A percentile compares a stretch with the other conserved stretches of the same genome.
phyloP scores from a whole-genome alignment of 2,888 invertebrate genomes.

The Mythimna ferrago region DNA sequence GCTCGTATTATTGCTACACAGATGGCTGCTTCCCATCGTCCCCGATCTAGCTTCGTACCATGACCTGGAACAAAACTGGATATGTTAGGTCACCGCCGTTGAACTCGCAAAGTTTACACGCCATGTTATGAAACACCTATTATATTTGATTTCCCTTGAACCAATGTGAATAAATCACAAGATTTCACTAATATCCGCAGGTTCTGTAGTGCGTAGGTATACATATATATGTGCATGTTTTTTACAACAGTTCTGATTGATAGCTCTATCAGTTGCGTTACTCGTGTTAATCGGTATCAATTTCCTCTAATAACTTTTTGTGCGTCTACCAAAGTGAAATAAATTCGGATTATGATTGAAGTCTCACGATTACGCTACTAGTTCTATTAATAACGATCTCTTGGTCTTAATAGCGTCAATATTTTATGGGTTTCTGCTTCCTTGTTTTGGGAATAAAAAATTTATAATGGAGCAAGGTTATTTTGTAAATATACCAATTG shows the following conservation, averaged over 20 bases:
- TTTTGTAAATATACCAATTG: too few relatives aligned
- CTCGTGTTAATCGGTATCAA: constrained; percentile 46
- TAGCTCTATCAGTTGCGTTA: constrained; percentile 27
- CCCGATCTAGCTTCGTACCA: too few relatives aligned
- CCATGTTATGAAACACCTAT: background rate
- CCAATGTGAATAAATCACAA: constrained; percentile 11
- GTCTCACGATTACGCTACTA: constrained; percentile 40
- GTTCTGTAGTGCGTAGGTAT: background rate
- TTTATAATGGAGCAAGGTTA: background rate
- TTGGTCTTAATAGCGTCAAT: constrained; percentile 11
- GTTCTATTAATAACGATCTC: constrained; percentile 4
- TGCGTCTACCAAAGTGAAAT: constrained; percentile 31
- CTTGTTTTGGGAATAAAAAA: background rate
- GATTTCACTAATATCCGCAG: constrained; percentile 28
- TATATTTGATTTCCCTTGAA: constrained; percentile 4
- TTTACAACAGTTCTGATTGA: constrained; percentile 39
- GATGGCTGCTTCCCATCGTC: too few relatives aligned
- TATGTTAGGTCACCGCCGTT: too few relatives aligned
- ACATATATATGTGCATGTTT: constrained; percentile 3
- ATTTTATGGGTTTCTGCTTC: constrained; percentile 6
- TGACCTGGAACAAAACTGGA: too few relatives aligned
- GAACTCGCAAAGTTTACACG: background rate
- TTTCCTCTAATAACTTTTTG: constrained; percentile 49
- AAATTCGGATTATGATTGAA: constrained; percentile 40
- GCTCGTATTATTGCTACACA: too few relatives aligned